A percentile compares a stretch with the other conserved stretches of the same genome.
Conservation (phyloP, 2,113 vertebrate species). For the Prionailurus bengalensis region DNA sequence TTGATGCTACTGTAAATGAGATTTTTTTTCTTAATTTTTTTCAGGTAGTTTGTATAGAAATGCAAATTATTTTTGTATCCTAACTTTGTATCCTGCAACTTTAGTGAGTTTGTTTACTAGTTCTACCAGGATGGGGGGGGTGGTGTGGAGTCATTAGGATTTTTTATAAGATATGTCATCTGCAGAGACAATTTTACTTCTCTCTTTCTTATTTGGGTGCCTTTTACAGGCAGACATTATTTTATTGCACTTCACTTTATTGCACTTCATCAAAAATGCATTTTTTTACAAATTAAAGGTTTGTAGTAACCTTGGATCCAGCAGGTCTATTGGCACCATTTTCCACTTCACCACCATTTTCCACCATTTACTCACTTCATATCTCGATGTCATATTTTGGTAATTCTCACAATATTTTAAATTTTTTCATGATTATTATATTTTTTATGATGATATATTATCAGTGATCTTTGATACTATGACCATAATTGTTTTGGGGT, state of each 20-base stretch:
- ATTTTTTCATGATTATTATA: neutral
- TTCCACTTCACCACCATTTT: no score
- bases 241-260: neutral
- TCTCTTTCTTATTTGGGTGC: neutral
- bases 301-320: neutral
- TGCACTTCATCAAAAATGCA: neutral
- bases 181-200: neutral
- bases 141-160: neutral
- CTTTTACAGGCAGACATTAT: neutral
- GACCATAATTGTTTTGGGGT: neutral
- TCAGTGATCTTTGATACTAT: neutral
- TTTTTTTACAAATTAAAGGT: neutral
- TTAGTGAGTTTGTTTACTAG: neutral
- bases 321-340: neutral
- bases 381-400: neutral
- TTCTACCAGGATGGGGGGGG: neutral
- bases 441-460: neutral
- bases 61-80: neutral
- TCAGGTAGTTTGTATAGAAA: neutral
- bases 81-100: neutral
- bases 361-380: neutral
- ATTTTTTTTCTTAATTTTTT: neutral
- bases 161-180: neutral
- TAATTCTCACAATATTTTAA: neutral
- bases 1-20: neutral